phyloP scores from a whole-genome alignment of 2,113 vertebrate species.

The Okapia johnstoni region DNA sequence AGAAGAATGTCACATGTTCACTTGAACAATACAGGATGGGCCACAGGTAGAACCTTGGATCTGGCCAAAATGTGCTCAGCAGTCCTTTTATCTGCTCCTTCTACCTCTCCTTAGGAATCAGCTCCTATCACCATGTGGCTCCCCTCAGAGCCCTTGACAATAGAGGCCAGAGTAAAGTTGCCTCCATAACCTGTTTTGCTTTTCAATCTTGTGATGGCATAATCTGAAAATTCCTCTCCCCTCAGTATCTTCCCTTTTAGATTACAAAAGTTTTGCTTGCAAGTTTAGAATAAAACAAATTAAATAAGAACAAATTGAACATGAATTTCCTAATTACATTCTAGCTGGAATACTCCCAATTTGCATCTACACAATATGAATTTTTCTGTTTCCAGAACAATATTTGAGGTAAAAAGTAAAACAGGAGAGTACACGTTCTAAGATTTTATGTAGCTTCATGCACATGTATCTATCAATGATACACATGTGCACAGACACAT shows the following conservation, averaged over 20 bases:
- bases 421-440: neutral
- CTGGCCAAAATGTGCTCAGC: neutral
- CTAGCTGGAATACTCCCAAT: neutral
- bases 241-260: neutral
- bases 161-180: neutral
- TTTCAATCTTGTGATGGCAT: neutral
- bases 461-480: neutral
- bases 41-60: neutral
- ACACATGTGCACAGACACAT: neutral
- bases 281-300: neutral
- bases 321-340: neutral
- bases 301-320: neutral
- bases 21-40: neutral
- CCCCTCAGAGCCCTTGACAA: neutral
- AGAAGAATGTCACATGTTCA: neutral
- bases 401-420: neutral
- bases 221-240: neutral
- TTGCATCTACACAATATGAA: neutral
- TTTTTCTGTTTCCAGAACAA: neutral
- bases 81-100: neutral
- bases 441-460: neutral
- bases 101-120: neutral
- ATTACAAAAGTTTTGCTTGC: neutral
- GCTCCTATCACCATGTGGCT: too few species aligned
- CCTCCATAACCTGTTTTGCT: neutral